phyloP scores from a whole-genome alignment of 2,797 vertebrate species.

The Melanotaenia trifasciata region DNA sequence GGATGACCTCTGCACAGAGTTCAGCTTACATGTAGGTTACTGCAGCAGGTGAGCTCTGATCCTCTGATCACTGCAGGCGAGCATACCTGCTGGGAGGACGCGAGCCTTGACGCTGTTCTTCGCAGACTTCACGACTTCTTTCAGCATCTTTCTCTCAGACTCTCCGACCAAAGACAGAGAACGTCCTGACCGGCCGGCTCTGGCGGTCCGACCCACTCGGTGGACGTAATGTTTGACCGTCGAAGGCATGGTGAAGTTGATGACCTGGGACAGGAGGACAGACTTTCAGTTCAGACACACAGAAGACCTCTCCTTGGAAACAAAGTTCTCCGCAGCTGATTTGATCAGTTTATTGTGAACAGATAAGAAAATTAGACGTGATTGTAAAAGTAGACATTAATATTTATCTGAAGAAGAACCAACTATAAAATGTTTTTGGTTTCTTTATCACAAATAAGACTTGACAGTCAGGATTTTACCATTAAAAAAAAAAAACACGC shows the following conservation, averaged over 20 bases:
- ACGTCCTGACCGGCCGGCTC: conserved; percentile 91
- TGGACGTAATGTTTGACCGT: conserved; percentile 96
- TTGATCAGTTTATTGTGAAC: no score
- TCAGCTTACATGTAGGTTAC: background rate
- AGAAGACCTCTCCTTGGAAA: no score
- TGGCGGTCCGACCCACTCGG: conserved; percentile 93
- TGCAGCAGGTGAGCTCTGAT: background rate
- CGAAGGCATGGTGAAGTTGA: conserved; percentile 98
- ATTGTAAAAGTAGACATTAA: no score
- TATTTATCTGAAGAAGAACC: no score
- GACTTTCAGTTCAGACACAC: background rate
- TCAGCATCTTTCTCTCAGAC: conserved; percentile 92
- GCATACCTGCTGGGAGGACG: conserved; percentile 90
- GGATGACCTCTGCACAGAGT: conserved; percentile 87
- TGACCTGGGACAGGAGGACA: conserved; percentile 85
- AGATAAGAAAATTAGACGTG: no score
- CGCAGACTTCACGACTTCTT: conserved; percentile 93
- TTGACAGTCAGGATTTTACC: no score
- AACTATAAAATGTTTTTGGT: no score
- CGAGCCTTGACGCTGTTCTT: conserved; percentile 91
- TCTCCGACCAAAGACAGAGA: conserved; percentile 96
- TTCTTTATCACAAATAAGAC: no score
- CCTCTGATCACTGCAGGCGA: background rate
- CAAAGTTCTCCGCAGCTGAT: no score
- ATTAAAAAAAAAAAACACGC: no score